Conservation (phyloP, 2,888 invertebrate genomes). For the Ecdyonurus torrentis region DNA sequence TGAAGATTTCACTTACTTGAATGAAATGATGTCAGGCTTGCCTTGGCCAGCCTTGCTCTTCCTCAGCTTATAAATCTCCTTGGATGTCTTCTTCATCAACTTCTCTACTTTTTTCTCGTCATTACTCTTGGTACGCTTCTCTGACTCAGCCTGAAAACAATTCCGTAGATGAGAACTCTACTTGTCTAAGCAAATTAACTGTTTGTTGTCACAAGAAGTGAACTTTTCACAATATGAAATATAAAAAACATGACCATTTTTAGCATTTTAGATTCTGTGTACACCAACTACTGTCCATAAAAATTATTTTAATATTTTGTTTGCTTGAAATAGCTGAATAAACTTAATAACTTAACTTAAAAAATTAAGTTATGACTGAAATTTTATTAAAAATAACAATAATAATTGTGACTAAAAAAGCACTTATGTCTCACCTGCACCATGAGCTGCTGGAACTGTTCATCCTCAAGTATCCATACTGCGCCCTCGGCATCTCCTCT, state of each 20-base stretch:
- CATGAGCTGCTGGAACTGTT: conserved; percentile 60
- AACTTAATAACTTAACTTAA: neutral
- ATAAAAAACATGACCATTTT: no score
- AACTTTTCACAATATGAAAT: no score
- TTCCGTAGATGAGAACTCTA: no score
- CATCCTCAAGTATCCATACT: conserved; percentile 73
- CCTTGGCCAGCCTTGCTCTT: conserved; percentile 75
- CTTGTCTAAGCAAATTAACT: no score
- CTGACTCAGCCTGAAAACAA: conserved; percentile 36
- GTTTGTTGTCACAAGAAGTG: no score
- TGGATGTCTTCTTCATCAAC: conserved; percentile 69
- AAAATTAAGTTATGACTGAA: no score
- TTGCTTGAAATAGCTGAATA: neutral
- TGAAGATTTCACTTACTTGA: conserved; percentile 86
- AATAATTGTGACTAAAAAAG: no score
- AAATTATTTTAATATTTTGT: conserved; percentile 5
- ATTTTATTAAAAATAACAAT: no score
- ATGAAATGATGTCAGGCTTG: conserved; percentile 80
- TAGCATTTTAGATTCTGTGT: no score
- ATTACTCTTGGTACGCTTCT: conserved; percentile 33
- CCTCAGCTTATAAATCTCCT: conserved; percentile 79
- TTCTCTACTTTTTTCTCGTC: conserved; percentile 58
- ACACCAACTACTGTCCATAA: no score
- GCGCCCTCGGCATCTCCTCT: conserved; percentile 70
- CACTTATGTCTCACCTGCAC: conserved; percentile 25